Evolutionary conservation across 2,797 vertebrate species (phyloP).

Genomic region (Lagocephalus sceleratus): DNA sequence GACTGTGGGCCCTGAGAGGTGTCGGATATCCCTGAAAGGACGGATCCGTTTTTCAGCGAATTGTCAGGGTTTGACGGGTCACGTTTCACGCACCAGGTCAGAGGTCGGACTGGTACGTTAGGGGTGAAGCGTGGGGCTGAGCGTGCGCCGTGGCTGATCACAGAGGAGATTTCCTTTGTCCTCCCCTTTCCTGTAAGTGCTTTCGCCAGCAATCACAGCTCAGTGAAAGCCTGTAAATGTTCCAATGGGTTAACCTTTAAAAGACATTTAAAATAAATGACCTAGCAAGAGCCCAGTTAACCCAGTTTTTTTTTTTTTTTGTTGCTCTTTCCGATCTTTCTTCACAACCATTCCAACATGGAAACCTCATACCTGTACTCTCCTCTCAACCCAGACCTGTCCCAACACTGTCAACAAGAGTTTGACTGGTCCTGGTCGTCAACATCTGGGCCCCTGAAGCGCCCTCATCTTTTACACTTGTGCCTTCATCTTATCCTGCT

Average conservation of each 20-base stretch:
- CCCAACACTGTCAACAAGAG: too few relatives aligned
- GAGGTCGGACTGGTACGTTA: conserved; percentile 25
- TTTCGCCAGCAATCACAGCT: conserved; percentile 48
- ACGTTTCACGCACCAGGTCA: conserved; percentile 48
- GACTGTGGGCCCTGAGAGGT: conserved; percentile 44
- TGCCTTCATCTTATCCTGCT: conserved; percentile 26
- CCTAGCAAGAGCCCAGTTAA: conserved; percentile 31
- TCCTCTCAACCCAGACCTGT: conserved; percentile 4
- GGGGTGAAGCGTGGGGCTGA: background rate
- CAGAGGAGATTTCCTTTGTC: conserved; percentile 25
- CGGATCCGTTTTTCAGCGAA: conserved; percentile 52
- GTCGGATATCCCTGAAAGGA: conserved; percentile 59
- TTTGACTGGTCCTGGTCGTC: too few relatives aligned
- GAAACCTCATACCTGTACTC: conserved; percentile 16
- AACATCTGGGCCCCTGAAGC: background rate
- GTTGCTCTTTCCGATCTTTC: conserved; percentile 23
- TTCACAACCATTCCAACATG: conserved; percentile 19
- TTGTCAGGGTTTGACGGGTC: conserved; percentile 42
- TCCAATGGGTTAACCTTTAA: conserved; percentile 73
- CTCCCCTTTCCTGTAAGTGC: conserved; percentile 29
- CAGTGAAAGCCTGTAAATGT: conserved; percentile 58
- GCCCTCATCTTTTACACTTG: conserved; percentile 22
- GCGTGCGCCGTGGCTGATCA: conserved; percentile 10
- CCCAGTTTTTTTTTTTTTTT: conserved; percentile 26
- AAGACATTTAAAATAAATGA: conserved; percentile 66